Base-by-base conservation (phyloP, 2,113 vertebrate genomes). In the Alectura lathami region DNA sequence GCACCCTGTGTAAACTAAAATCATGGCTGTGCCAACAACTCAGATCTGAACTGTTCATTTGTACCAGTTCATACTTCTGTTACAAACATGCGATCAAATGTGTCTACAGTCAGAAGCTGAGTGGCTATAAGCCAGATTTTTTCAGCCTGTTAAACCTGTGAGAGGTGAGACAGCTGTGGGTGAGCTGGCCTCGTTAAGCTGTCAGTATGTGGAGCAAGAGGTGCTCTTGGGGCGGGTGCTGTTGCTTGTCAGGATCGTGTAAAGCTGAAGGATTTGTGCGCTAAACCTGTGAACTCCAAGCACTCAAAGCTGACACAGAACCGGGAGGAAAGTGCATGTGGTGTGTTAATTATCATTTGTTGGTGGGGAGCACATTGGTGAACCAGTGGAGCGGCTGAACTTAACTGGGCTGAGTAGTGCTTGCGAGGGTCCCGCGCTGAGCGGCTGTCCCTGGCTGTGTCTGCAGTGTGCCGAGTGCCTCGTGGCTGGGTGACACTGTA, bases 191-290 rank as follows among this genome's bases (percentile, higher is more conserved):
- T 30, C 32, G 88, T 59, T 30, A 67, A 50, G 63, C 56, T 82
- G 83, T 40, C 3, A 1, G 0, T 75, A 3, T 11, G 17, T 30
- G 34, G 68, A 78, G 83, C 36, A 30, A 9, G n/a, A 29, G 42
- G 6, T 60, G 83, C 50, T 78, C 54, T 45, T 26, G 36, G 38
- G 48, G 27, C 4, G 7, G 0, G 2, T 30, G 53, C 29, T 70
- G 63, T 67, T 88, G 64, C 73, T 78, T 75, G 32, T 57, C 86
- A 69, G 50, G 89, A 89, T 95, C 62, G 4, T 24, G 69, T 40
- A 15, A 89, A 94, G 77, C 91, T 94, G 89, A 57, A 57, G 93
- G 93, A 89, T 95, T 94, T 94, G 89, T 73, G 74, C 83, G 69
- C 81, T 92, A 75, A 95, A 78, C 82, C 81, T 82, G 86, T 92